Conservation (phyloP, 2,888 invertebrate species). For the Drosophila colorata region DNA sequence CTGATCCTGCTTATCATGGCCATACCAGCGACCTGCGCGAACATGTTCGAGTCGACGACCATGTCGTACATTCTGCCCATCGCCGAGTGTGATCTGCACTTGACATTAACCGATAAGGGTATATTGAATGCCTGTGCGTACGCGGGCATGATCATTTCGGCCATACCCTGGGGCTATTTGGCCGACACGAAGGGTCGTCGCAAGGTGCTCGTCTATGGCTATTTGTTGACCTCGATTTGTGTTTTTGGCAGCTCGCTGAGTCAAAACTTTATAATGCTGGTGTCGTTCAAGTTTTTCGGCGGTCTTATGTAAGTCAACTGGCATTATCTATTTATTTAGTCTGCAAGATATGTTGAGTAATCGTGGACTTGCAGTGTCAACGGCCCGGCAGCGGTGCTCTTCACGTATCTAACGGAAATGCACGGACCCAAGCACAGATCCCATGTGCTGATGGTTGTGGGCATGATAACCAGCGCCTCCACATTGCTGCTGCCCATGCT, state of each 20-base stretch:
- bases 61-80: constrained; percentile 91
- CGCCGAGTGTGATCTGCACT: constrained; percentile 90
- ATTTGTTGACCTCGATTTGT: constrained; percentile 88
- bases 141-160: constrained; percentile 92
- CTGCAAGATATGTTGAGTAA: neutral
- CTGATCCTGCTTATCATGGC: constrained; percentile 87
- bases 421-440: constrained; percentile 89
- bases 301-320: constrained; percentile 89
- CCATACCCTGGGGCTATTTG: constrained; percentile 91
- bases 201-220: constrained; percentile 89
- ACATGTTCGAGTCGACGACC: constrained; percentile 90
- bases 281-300: constrained; percentile 90
- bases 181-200: constrained; percentile 91
- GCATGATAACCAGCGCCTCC: constrained; percentile 88
- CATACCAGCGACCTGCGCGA: constrained; percentile 89
- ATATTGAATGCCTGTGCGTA: constrained; percentile 90
- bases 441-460: constrained; percentile 88
- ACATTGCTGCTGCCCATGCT: constrained; percentile 89
- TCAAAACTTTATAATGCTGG: constrained; percentile 88
- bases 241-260: constrained; percentile 88
- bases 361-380: constrained; percentile 86
- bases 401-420: constrained; percentile 91
- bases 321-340: neutral
- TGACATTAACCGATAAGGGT: constrained; percentile 90
- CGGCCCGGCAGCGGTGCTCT: constrained; percentile 91